These are phyloP conservation scores for Diabrotica undecimpunctata DNA, from an alignment of 1,140 invertebrate species.

Conservation along the genomic window DNA sequence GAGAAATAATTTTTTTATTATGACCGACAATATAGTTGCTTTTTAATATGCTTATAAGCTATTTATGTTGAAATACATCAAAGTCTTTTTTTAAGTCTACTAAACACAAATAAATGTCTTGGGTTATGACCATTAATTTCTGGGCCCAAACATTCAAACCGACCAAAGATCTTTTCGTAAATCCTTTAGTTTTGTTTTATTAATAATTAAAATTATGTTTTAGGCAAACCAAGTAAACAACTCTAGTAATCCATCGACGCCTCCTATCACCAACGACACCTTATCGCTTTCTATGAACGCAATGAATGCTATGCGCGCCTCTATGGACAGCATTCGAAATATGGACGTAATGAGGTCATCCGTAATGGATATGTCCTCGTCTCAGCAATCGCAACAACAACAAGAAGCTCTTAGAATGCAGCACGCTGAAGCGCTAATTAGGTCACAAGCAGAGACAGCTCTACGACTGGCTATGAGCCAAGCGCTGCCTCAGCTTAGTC, in stretches of 20 bases:
- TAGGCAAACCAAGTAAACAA: slow-evolving; percentile 47
- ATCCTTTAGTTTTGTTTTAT: no score
- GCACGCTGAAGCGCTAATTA: slow-evolving; percentile 62
- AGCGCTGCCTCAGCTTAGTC: slow-evolving; percentile 52
- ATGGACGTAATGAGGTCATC: slow-evolving; percentile 46
- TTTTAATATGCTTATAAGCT: no score
- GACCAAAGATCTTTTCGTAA: no score
- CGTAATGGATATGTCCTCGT: slow-evolving; percentile 43
- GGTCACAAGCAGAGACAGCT: slow-evolving; percentile 78
- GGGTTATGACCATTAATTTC: no score
- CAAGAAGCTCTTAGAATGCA: slow-evolving; percentile 71
- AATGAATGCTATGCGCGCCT: slow-evolving; percentile 50
- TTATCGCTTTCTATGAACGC: slow-evolving; percentile 44
- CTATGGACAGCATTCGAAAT: slow-evolving; percentile 45
- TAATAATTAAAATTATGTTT: slow-evolving; percentile 1
- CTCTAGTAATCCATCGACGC: slow-evolving; percentile 44
- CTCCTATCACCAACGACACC: slow-evolving; percentile 45
- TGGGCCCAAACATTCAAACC: no score
- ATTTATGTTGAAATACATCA: no score
- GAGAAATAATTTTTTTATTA: no score
- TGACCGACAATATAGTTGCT: no score
- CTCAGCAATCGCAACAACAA: slow-evolving; percentile 55
- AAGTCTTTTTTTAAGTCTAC: no score
- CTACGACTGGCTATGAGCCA: slow-evolving; percentile 70
- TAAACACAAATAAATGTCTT: no score